Conservation (phyloP, 2,797 vertebrate species). For the Alouatta caraya region DNA sequence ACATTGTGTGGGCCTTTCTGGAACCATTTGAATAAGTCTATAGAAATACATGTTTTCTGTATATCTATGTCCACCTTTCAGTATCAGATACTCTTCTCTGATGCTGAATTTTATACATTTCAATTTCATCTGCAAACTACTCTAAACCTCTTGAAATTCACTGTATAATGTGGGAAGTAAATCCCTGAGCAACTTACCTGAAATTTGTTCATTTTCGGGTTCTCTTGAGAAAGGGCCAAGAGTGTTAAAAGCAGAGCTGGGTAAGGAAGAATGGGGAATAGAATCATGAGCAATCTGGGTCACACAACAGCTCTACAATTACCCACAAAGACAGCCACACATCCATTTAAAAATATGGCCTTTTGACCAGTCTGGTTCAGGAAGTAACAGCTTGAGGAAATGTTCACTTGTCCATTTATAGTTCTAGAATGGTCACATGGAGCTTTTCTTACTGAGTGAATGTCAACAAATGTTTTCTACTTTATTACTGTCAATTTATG, state of each 20-base stretch:
- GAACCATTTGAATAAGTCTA: neutral
- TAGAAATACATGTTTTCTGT: neutral
- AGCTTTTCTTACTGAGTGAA: neutral
- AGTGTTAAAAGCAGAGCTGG: neutral
- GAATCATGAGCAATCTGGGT: neutral
- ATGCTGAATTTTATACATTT: neutral
- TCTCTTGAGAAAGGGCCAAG: neutral
- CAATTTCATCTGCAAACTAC: neutral
- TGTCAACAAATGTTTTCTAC: neutral
- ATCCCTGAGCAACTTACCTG: constrained; percentile 15
- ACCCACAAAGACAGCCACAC: neutral
- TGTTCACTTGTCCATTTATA: neutral
- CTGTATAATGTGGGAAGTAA: neutral
- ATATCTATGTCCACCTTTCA: neutral
- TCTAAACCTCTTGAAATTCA: neutral
- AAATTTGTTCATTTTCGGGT: neutral
- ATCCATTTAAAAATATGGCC: neutral
- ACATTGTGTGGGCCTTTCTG: neutral
- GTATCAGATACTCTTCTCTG: neutral
- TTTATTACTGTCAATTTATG: neutral
- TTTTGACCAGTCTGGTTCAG: neutral
- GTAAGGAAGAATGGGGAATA: neutral
- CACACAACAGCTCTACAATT: neutral
- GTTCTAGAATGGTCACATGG: neutral
- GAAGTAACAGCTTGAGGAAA: neutral